phyloP scores from a whole-genome alignment of 2,888 invertebrate species.

The Sinhomidia bicolor region DNA sequence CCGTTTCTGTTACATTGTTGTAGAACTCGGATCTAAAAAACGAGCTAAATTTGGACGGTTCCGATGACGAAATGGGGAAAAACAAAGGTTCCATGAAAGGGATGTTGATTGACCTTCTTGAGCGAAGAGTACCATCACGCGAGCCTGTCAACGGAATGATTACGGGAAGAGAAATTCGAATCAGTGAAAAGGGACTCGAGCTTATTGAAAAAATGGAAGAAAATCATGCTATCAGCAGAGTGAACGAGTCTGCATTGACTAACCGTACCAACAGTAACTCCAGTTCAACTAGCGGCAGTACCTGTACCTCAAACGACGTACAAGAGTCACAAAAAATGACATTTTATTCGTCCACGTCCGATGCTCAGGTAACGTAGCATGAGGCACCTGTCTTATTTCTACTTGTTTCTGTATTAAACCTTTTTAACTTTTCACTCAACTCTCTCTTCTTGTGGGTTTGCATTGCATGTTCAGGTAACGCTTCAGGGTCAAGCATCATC shows the following conservation, averaged over 20 bases:
- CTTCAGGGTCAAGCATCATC: slow-evolving; percentile 67
- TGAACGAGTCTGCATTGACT: not conserved
- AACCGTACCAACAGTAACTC: slow-evolving; percentile 72
- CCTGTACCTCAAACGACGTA: slow-evolving; percentile 46
- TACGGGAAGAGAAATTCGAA: slow-evolving; percentile 84
- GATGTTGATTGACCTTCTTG: slow-evolving; percentile 91
- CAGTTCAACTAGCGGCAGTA: slow-evolving; percentile 54
- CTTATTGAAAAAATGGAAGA: slow-evolving; percentile 83
- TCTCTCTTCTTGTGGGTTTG: slow-evolving; percentile 12
- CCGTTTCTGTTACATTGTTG: not conserved
- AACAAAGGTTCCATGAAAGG: slow-evolving; percentile 80
- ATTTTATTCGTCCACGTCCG: slow-evolving; percentile 76
- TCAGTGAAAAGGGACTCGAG: slow-evolving; percentile 85
- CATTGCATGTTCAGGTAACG: slow-evolving; percentile 61
- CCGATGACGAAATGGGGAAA: slow-evolving; percentile 80
- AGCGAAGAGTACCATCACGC: slow-evolving; percentile 87
- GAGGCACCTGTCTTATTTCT: no score
- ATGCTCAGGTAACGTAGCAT: slow-evolving; percentile 60
- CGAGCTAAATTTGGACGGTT: slow-evolving; percentile 75
- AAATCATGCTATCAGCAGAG: slow-evolving; percentile 34
- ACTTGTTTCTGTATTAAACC: not conserved
- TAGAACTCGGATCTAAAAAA: slow-evolving; percentile 69
- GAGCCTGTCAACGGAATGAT: slow-evolving; percentile 85
- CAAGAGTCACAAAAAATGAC: slow-evolving; percentile 77
- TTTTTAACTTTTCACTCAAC: slow-evolving; percentile 3